Percentiles rank a stretch among this genome's conserved stretches.
Evolutionary conservation across 2,113 vertebrate species (phyloP).

Genomic region (Nibea coibor): DNA sequence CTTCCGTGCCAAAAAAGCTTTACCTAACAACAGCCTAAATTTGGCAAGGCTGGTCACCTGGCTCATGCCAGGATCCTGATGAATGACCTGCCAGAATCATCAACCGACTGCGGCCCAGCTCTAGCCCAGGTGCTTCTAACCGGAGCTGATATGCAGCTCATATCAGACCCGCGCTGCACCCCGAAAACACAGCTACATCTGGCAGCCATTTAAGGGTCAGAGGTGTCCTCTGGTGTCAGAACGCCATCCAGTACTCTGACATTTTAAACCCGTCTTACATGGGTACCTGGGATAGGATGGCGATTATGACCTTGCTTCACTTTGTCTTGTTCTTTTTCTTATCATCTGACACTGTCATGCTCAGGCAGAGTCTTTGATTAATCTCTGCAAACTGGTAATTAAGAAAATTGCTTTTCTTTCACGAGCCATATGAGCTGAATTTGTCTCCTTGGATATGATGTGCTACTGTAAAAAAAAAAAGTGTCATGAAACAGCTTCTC

Average conservation of each 20-base stretch:
- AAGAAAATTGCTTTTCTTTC: background rate
- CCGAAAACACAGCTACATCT: background rate
- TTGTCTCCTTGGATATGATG: constrained; percentile 9
- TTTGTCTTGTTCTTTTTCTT: background rate
- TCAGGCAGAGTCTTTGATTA: background rate
- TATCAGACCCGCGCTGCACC: background rate
- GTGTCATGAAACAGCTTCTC: background rate
- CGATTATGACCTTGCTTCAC: background rate
- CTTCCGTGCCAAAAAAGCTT: background rate
- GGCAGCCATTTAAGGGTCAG: background rate
- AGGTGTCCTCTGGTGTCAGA: background rate
- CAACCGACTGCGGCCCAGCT: background rate
- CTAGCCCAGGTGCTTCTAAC: constrained; percentile 29
- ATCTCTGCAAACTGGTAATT: background rate
- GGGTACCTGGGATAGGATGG: background rate
- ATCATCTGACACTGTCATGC: background rate
- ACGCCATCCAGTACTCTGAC: background rate
- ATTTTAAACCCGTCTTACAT: background rate
- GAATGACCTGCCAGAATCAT: constrained; percentile 26
- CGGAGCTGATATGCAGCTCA: background rate
- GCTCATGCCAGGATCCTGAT: constrained; percentile 18
- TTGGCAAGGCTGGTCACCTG: constrained; percentile 5
- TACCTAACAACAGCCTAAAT: background rate
- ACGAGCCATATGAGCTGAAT: background rate
- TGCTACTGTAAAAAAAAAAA: background rate